Percentiles rank a stretch among this genome's conserved stretches.
Conservation (phyloP, 2,113 vertebrate genomes). For the Tiliqua scincoides region DNA sequence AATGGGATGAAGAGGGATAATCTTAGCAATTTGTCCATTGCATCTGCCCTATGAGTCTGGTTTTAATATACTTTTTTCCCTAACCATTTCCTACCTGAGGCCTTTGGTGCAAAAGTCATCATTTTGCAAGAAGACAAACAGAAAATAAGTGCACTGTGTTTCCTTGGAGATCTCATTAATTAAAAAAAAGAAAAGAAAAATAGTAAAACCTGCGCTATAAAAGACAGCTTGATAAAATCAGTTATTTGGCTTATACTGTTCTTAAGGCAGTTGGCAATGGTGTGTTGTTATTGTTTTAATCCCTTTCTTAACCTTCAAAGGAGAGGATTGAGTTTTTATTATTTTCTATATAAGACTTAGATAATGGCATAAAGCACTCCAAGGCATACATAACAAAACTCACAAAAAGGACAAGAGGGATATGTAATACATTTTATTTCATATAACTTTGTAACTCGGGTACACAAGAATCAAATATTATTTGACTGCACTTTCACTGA, state of each 20-base stretch:
- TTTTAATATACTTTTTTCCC: neutral
- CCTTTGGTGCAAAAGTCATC: neutral
- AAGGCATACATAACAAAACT: neutral
- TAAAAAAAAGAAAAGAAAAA: neutral
- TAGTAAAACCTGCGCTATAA: neutral
- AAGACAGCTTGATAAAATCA: neutral
- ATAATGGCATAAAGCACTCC: neutral
- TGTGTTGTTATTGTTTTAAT: neutral
- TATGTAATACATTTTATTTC: neutral
- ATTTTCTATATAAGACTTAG: fast-evolving
- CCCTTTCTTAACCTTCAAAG: neutral
- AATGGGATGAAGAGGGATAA: no score
- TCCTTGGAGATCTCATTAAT: neutral
- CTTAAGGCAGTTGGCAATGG: neutral
- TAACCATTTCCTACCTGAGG: neutral
- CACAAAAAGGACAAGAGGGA: neutral
- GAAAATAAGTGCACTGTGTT: neutral
- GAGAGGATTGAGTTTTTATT: neutral
- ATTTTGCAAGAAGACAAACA: neutral
- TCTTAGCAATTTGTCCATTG: neutral
- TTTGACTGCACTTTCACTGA: neutral
- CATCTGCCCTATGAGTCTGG: neutral
- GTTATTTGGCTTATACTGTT: neutral
- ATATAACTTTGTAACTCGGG: neutral
- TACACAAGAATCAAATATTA: neutral